Conservation (phyloP, 2,888 invertebrate species). For the Sceliomorpha sp. region DNA sequence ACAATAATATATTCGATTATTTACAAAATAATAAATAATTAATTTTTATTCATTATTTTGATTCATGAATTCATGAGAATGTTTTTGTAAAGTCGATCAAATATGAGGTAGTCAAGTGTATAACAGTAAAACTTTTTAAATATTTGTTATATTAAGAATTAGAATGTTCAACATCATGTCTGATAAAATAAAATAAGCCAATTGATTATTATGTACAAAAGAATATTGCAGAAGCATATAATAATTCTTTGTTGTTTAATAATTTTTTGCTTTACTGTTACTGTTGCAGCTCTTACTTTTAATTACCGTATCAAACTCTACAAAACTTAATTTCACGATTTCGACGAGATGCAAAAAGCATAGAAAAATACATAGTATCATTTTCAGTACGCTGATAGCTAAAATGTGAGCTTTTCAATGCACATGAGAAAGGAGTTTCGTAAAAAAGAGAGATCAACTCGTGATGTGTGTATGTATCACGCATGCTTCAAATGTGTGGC, state of each 20-base stretch:
- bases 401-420: slow-evolving; percentile 17
- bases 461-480: slow-evolving; percentile 31
- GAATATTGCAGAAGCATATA: too few relatives aligned
- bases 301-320: slow-evolving; percentile 26
- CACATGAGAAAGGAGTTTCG: slow-evolving; percentile 15
- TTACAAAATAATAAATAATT: too few relatives aligned
- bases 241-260: background rate
- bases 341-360: slow-evolving; percentile 18
- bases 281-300: background rate
- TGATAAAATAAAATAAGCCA: too few relatives aligned
- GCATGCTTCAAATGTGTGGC: slow-evolving; percentile 37
- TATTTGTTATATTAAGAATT: too few relatives aligned
- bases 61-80: too few relatives aligned
- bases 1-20: too few relatives aligned
- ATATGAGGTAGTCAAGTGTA: slow-evolving; percentile 17
- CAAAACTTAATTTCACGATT: slow-evolving; percentile 26
- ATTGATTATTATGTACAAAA: too few relatives aligned
- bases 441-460: slow-evolving; percentile 38
- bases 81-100: too few relatives aligned
- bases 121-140: slow-evolving; percentile 1
- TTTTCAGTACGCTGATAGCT: slow-evolving; percentile 22
- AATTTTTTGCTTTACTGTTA: background rate
- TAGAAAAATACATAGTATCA: slow-evolving; percentile 38
- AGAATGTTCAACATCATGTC: too few relatives aligned
- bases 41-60: too few relatives aligned